These are phyloP conservation scores for Pelochelys cantorii DNA, from an alignment of 2,797 vertebrate species.

Conservation along the genomic window DNA sequence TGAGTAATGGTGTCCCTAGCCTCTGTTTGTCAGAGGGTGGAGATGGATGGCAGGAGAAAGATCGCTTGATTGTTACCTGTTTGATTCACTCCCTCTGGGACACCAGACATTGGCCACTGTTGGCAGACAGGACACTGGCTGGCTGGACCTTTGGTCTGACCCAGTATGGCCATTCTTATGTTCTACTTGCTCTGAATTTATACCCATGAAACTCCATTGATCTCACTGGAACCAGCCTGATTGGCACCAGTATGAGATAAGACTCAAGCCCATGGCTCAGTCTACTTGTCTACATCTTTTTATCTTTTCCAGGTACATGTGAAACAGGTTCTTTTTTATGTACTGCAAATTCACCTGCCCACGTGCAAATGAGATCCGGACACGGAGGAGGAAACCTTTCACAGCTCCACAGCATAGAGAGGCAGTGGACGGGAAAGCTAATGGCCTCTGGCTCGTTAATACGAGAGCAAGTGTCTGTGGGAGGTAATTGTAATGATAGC, in stretches of 20 bases:
- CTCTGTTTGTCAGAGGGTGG: too few species aligned
- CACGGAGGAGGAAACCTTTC: constrained; percentile 15
- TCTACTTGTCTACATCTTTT: neutral
- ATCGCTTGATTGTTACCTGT: too few species aligned
- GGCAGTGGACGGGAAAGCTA: constrained; percentile 15
- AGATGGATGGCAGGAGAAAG: too few species aligned
- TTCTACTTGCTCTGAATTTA: neutral
- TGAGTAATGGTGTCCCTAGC: too few species aligned
- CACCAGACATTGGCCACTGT: too few species aligned
- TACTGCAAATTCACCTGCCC: constrained; percentile 2
- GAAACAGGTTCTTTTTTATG: neutral
- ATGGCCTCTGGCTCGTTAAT: constrained; percentile 66
- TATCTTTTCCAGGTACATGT: neutral
- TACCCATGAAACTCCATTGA: rapidly evolving
- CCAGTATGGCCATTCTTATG: too few species aligned
- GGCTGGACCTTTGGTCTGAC: too few species aligned
- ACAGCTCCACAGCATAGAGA: neutral
- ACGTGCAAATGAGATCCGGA: constrained; percentile 15
- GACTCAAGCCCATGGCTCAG: neutral
- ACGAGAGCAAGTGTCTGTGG: constrained; percentile 52
- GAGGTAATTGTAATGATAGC: constrained; percentile 65
- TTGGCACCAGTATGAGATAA: neutral
- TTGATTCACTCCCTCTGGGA: too few species aligned
- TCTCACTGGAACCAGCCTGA: neutral
- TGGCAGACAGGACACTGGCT: too few species aligned